phyloP scores from a whole-genome alignment of 2,113 vertebrate genomes.

The Callipepla squamata region DNA sequence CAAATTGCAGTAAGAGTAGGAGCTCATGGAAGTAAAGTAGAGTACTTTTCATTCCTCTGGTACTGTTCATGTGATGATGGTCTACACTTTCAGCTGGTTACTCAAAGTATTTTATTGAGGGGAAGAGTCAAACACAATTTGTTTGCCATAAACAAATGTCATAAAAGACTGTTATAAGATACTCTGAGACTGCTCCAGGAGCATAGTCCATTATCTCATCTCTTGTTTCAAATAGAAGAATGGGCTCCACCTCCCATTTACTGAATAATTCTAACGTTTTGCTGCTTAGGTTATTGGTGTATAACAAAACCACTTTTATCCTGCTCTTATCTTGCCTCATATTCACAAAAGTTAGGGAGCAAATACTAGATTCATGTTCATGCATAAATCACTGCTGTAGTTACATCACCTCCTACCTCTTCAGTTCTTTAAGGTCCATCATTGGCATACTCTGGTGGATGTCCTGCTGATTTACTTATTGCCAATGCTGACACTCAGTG shows the following conservation, averaged over 20 bases:
- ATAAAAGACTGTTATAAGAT: neutral
- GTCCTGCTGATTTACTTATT: neutral
- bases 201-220: neutral
- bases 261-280: neutral
- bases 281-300: neutral
- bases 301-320: neutral
- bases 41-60: neutral
- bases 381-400: neutral
- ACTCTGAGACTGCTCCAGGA: neutral
- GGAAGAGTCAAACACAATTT: neutral
- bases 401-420: neutral
- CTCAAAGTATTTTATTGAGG: neutral
- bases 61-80: neutral
- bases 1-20: neutral
- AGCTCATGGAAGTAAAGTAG: neutral
- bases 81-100: neutral
- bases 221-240: neutral
- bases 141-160: neutral
- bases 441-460: neutral
- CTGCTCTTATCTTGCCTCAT: neutral
- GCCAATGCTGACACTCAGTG: neutral
- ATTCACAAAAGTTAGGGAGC: neutral
- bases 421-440: neutral
- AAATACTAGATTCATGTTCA: neutral
- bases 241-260: neutral